phyloP scores from a whole-genome alignment of 2,888 invertebrate genomes.

The Dicycla oo region DNA sequence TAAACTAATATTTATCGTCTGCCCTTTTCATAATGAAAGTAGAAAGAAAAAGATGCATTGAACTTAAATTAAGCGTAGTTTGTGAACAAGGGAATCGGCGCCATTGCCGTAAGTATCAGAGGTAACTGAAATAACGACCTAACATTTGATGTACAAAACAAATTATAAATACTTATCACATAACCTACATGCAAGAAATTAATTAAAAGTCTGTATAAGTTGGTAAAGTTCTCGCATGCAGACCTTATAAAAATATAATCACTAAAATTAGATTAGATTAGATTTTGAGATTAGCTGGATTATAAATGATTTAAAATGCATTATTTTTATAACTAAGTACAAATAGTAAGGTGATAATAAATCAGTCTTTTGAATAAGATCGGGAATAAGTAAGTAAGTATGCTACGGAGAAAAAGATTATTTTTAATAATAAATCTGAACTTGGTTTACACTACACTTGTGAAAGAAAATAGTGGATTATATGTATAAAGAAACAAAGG shows the following conservation, averaged over 20 bases:
- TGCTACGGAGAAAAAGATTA: neutral
- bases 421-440: neutral
- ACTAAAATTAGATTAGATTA: too few relatives aligned
- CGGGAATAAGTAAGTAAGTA: neutral
- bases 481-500: neutral
- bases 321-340: conserved; percentile 42
- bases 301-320: conserved; percentile 16
- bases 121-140: conserved; percentile 13
- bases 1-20: too few relatives aligned
- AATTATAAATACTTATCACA: conserved; percentile 34
- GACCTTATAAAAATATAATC: neutral
- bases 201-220: neutral
- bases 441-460: neutral
- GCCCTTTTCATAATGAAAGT: too few relatives aligned
- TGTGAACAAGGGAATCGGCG: too few relatives aligned
- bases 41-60: too few relatives aligned
- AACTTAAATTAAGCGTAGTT: too few relatives aligned
- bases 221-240: conserved; percentile 5
- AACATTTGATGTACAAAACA: conserved; percentile 30
- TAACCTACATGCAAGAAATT: conserved; percentile 15
- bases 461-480: neutral
- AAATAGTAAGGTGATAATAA: conserved; percentile 30
- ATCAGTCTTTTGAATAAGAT: conserved; percentile 55
- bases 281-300: conserved; percentile 38
- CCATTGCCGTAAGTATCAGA: too few relatives aligned